Percentiles rank a stretch among this genome's conserved stretches.
Evolutionary conservation across 2,888 invertebrate species (phyloP).

Genomic region (Trissolcus japonicus): DNA sequence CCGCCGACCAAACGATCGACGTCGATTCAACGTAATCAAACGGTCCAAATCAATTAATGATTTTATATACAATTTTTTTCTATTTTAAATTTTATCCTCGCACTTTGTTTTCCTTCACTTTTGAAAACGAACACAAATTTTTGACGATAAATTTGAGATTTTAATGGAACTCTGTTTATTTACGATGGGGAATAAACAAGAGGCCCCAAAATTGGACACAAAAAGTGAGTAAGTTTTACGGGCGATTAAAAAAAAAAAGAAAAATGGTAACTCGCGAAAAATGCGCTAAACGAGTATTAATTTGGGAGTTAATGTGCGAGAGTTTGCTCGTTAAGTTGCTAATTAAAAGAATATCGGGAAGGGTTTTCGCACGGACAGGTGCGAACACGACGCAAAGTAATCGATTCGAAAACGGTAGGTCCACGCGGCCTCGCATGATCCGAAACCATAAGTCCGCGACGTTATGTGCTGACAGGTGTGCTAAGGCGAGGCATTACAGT

Average conservation of each 20-base stretch:
- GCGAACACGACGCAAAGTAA: slow-evolving; percentile 40
- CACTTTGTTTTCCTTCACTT: no score
- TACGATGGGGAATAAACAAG: no score
- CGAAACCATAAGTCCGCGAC: slow-evolving; percentile 51
- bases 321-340: slow-evolving; percentile 35
- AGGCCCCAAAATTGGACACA: no score
- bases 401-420: slow-evolving; percentile 49
- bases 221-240: no score
- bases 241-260: no score
- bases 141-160: no score
- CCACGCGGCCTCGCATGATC: slow-evolving; percentile 43
- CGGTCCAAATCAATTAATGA: slow-evolving; percentile 9
- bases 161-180: no score
- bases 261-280: no score
- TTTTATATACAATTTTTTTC: not conserved
- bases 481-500: slow-evolving; percentile 51
- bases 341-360: slow-evolving; percentile 48
- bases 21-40: slow-evolving; percentile 26
- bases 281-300: slow-evolving; percentile 43
- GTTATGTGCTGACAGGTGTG: slow-evolving; percentile 56
- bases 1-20: slow-evolving; percentile 38
- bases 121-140: no score
- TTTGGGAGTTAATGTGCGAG: slow-evolving; percentile 28
- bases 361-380: slow-evolving; percentile 42
- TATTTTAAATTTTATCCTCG: no score